Evolutionary conservation across 2,797 vertebrate genomes (phyloP).

Genomic region (Cheirogaleus major): DNA sequence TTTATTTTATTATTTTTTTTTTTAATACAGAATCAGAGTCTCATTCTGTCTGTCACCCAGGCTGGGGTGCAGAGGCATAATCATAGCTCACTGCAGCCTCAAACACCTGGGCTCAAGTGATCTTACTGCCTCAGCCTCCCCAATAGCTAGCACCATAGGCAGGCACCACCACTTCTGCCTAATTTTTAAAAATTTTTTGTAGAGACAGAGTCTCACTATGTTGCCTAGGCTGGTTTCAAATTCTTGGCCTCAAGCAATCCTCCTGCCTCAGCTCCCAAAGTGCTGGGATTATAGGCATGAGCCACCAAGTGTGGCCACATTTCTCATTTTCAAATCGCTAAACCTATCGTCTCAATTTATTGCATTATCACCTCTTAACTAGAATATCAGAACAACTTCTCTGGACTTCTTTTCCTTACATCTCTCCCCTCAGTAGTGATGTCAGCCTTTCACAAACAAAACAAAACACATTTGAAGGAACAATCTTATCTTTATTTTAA

Average conservation of each 20-base stretch:
- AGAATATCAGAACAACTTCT: background rate
- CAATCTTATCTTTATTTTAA: background rate
- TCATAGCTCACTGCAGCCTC: background rate
- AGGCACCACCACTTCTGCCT: background rate
- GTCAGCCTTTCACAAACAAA: background rate
- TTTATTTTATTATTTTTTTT: background rate
- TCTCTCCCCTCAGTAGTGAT: background rate
- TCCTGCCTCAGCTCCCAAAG: too few relatives aligned
- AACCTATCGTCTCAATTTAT: accelerated
- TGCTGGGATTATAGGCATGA: too few relatives aligned
- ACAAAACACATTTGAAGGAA: background rate
- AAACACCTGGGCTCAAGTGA: background rate
- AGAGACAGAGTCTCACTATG: background rate
- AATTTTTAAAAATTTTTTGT: background rate
- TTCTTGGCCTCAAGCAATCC: too few relatives aligned
- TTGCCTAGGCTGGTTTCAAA: background rate
- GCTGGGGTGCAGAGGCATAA: background rate
- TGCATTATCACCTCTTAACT: background rate
- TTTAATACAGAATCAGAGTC: background rate
- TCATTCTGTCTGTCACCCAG: background rate
- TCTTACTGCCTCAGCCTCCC: background rate
- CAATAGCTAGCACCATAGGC: background rate
- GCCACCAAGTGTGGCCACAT: too few relatives aligned
- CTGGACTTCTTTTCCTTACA: background rate
- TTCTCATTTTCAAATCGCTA: background rate